Evolutionary conservation across 2,797 vertebrate genomes (phyloP).

Genomic region (Rhinichthys osculus): DNA sequence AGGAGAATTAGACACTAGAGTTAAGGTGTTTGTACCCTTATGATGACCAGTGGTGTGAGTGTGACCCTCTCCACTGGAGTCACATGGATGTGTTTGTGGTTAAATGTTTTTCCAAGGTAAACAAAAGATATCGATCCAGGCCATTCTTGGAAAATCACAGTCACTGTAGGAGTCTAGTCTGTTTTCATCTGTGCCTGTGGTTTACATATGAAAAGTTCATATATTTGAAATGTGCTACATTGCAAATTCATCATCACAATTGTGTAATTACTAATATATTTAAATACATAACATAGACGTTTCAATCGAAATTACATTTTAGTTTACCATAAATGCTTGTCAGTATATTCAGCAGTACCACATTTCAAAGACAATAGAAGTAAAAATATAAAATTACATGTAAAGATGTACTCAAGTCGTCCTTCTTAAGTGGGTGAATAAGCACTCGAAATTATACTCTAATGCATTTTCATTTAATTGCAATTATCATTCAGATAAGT

Average conservation of each 20-base stretch:
- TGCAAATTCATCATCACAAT: too few species aligned
- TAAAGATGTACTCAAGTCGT: neutral
- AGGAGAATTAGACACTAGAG: too few species aligned
- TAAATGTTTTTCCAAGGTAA: neutral
- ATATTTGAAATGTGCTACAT: neutral
- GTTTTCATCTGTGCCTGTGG: neutral
- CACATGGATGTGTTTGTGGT: too few species aligned
- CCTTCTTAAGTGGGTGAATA: neutral
- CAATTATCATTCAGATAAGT: neutral
- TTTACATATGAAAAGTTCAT: neutral
- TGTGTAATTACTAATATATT: neutral
- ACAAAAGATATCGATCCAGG: neutral
- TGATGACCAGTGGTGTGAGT: too few species aligned
- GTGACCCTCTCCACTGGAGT: too few species aligned
- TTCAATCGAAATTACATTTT: neutral
- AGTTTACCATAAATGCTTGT: neutral
- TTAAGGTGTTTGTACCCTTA: too few species aligned
- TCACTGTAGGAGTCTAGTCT: conserved; percentile 1
- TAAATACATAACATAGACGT: neutral
- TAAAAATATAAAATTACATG: neutral
- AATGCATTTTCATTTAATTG: neutral
- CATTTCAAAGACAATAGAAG: neutral
- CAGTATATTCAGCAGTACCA: neutral
- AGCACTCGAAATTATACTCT: neutral
- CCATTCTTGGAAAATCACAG: neutral